Evolutionary conservation across 1,140 invertebrate species (phyloP).

Genomic region (Daktulosphaira vitifoliae): DNA sequence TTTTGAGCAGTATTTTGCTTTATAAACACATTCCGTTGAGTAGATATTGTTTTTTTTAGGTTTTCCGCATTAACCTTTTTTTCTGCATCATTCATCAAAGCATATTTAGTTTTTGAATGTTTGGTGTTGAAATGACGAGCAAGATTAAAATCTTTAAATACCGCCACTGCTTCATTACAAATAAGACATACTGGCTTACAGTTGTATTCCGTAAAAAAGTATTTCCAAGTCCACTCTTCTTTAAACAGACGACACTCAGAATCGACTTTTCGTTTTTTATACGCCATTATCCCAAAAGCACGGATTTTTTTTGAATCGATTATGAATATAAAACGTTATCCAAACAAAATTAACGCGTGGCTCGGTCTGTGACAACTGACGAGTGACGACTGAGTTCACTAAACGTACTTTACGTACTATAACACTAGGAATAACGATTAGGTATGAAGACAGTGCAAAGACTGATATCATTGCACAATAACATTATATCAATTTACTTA

Average conservation of each 20-base stretch:
- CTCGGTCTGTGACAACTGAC: slow-evolving; percentile 10
- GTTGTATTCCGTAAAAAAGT: slow-evolving; percentile 34
- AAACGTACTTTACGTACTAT: not conserved
- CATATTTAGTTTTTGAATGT: slow-evolving; percentile 22
- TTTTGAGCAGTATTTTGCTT: not conserved
- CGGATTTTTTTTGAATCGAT: too few relatives aligned
- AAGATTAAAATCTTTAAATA: slow-evolving; percentile 35
- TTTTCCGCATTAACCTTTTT: not conserved
- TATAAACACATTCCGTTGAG: not conserved
- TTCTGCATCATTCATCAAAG: slow-evolving; percentile 3
- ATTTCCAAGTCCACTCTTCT: slow-evolving; percentile 32
- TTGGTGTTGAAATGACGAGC: slow-evolving; percentile 26
- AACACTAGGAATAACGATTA: slow-evolving; percentile 11
- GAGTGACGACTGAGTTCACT: slow-evolving; percentile 6
- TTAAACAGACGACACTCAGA: slow-evolving; percentile 33
- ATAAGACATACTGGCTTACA: slow-evolving; percentile 36
- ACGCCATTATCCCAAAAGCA: too few relatives aligned
- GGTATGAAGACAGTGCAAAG: slow-evolving; percentile 1
- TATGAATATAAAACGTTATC: too few relatives aligned
- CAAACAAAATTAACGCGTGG: slow-evolving; percentile 9
- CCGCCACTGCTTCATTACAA: slow-evolving; percentile 36
- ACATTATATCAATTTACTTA: slow-evolving; percentile 15
- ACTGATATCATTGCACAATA: slow-evolving; percentile 3
- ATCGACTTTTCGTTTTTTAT: slow-evolving; percentile 37
- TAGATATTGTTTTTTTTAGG: not conserved